A percentile compares a stretch with the other conserved stretches of the same genome.
phyloP scores from a whole-genome alignment of 2,113 vertebrate species.

The Zingel zingel region DNA sequence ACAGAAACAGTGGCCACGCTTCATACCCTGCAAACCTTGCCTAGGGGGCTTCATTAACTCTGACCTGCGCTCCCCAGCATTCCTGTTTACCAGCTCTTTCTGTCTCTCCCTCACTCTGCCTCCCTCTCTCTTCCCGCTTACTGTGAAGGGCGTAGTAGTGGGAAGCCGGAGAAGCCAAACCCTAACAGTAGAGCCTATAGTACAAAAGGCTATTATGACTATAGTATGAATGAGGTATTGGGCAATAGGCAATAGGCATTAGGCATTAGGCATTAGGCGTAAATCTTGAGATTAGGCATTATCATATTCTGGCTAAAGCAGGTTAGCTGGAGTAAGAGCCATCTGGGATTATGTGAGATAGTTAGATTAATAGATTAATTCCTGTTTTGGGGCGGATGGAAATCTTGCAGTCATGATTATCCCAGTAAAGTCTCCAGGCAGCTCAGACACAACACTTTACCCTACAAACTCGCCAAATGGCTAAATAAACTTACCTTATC shows the following conservation, averaged over 20 bases:
- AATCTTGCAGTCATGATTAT: constrained; percentile 67
- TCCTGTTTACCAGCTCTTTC: constrained; percentile 70
- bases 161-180: constrained; percentile 48
- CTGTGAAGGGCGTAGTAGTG: constrained; percentile 65
- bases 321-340: constrained; percentile 70
- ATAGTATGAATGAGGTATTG: constrained; percentile 76
- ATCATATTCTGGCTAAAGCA: constrained; percentile 74
- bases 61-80: constrained; percentile 63
- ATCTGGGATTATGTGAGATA: constrained; percentile 72
- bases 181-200: constrained; percentile 45
- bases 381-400: constrained; percentile 56
- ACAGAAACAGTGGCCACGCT: constrained; percentile 70
- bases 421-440: constrained; percentile 51
- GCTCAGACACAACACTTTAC: constrained; percentile 58
- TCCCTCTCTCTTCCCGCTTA: constrained; percentile 34
- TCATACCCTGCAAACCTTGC: constrained; percentile 67
- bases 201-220: constrained; percentile 70
- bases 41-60: constrained; percentile 81
- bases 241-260: constrained; percentile 73
- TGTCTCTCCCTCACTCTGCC: constrained; percentile 42
- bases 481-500: constrained; percentile 82
- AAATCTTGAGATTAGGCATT: constrained; percentile 79
- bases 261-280: constrained; percentile 69
- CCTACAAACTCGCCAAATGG: constrained; percentile 75
- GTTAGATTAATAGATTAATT: constrained; percentile 76